Evolutionary conservation across 2,888 invertebrate genomes (phyloP).

Genomic region (Eustalomyia histrio): DNA sequence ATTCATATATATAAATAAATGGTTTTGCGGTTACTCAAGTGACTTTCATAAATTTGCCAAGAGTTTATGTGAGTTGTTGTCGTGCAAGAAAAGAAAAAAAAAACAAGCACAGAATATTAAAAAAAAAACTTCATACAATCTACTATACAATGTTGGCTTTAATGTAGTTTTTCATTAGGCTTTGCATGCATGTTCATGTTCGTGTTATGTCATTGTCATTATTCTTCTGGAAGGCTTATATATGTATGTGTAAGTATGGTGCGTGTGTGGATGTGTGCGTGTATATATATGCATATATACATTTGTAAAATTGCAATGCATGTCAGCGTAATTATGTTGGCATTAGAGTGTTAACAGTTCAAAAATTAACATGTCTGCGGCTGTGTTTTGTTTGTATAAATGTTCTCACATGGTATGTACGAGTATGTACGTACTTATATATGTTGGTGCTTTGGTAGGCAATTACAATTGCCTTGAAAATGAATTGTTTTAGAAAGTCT

Average conservation of each 20-base stretch:
- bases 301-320: slow-evolving; percentile 58
- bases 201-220: slow-evolving; percentile 59
- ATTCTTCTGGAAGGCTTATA: slow-evolving; percentile 26
- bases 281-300: slow-evolving; percentile 2
- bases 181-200: slow-evolving; percentile 41
- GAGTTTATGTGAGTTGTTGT: slow-evolving; percentile 39
- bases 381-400: slow-evolving; percentile 52
- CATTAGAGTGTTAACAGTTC: slow-evolving; percentile 69
- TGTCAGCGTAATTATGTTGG: slow-evolving; percentile 67
- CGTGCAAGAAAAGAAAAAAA: slow-evolving; percentile 4
- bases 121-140: slow-evolving; percentile 10
- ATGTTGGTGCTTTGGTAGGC: slow-evolving; percentile 35
- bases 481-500: slow-evolving; percentile 62
- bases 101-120: neutral
- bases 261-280: neutral
- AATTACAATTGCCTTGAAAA: slow-evolving; percentile 62
- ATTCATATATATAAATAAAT: slow-evolving; percentile 49
- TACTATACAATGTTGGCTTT: slow-evolving; percentile 21
- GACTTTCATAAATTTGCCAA: slow-evolving; percentile 60
- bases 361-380: slow-evolving; percentile 69
- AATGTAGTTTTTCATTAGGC: slow-evolving; percentile 56
- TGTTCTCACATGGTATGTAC: neutral
- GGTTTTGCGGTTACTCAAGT: slow-evolving; percentile 53
- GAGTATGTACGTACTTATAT: neutral
- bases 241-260: neutral